Evolutionary conservation across 2,797 vertebrate species (phyloP).

Genomic region (Platyrinchus mystaceus): DNA sequence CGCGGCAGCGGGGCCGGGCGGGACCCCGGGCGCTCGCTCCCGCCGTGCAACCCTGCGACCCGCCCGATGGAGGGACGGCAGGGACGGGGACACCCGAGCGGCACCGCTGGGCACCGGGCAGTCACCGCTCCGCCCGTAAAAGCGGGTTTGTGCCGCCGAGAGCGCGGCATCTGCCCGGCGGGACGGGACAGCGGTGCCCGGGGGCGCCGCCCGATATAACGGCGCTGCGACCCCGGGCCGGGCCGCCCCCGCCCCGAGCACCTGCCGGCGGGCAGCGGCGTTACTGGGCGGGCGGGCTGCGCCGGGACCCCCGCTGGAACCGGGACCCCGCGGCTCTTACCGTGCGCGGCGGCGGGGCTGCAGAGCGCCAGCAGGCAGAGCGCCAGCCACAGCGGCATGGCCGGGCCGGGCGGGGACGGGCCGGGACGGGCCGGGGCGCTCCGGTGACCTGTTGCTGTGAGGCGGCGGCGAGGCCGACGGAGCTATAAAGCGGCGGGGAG

Average conservation of each 20-base stretch:
- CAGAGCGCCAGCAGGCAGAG: constrained; percentile 15
- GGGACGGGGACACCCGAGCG: neutral
- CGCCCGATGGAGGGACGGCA: neutral
- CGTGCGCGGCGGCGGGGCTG: neutral
- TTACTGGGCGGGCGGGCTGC: neutral
- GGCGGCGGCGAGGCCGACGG: neutral
- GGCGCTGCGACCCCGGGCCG: neutral
- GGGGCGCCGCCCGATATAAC: neutral
- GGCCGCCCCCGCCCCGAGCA: neutral
- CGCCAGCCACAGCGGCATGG: constrained; percentile 16
- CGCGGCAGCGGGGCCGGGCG: neutral
- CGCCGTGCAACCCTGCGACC: neutral
- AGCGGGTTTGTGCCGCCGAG: neutral
- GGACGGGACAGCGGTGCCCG: neutral
- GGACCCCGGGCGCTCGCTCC: neutral
- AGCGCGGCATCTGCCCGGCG: neutral
- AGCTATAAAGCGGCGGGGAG: constrained; percentile 3
- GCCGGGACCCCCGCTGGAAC: neutral
- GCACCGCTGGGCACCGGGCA: neutral
- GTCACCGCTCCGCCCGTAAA: neutral
- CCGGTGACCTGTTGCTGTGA: constrained; percentile 17
- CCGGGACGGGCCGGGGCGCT: neutral
- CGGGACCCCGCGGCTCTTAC: neutral
- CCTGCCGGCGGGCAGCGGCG: neutral
- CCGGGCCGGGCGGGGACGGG: neutral